Conservation (phyloP, 2,113 vertebrate genomes). For the Donacobius atricapilla region DNA sequence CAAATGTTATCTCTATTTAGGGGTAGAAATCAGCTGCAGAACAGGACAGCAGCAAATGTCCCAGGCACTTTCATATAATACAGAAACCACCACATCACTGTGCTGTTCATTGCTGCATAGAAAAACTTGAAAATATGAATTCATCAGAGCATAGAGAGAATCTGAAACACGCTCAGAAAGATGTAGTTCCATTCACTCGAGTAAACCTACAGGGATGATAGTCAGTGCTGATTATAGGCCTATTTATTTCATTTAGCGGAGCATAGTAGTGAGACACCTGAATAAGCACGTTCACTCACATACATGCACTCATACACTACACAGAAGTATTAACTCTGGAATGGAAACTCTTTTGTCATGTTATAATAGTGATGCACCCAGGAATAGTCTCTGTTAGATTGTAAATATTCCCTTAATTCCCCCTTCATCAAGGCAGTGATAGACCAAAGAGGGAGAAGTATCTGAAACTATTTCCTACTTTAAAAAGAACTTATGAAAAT, state of each 20-base stretch:
- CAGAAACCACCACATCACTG: neutral
- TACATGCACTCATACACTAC: neutral
- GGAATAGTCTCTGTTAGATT: neutral
- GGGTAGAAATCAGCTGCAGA: neutral
- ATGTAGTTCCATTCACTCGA: neutral
- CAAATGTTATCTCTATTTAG: neutral
- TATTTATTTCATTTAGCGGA: conserved; percentile 8
- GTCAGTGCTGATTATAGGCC: neutral
- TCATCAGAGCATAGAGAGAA: neutral
- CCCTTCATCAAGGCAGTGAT: neutral
- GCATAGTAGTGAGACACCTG: neutral
- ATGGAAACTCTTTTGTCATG: neutral
- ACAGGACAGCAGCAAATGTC: neutral
- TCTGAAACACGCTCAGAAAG: neutral
- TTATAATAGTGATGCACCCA: neutral
- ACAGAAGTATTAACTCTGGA: neutral
- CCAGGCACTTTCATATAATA: neutral
- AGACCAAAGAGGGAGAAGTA: neutral
- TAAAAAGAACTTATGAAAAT: neutral
- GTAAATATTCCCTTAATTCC: neutral
- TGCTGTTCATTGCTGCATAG: neutral
- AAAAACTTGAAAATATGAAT: neutral
- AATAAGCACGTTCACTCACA: neutral
- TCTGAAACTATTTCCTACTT: neutral
- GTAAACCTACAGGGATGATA: neutral